These are phyloP conservation scores for Bufo bufo DNA, from an alignment of 2,113 vertebrate species.

Conservation along the genomic window DNA sequence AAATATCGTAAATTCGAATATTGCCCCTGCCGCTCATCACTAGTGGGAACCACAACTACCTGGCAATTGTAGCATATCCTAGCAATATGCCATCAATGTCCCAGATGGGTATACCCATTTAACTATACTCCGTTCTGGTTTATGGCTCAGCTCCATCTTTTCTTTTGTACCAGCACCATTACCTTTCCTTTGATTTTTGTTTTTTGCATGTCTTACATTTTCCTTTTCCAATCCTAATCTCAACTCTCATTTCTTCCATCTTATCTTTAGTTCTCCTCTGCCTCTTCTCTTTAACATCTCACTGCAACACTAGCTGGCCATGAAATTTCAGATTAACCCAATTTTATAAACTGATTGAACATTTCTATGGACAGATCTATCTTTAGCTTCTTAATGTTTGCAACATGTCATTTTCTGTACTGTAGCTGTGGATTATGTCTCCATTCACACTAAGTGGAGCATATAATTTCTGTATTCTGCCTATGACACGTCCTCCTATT, in stretches of 20 bases:
- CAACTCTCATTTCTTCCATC: background rate
- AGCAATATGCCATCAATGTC: too few species aligned
- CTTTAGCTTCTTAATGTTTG: conserved; percentile 22
- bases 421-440: background rate
- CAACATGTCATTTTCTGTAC: conserved; percentile 44
- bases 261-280: background rate
- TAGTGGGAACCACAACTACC: too few species aligned
- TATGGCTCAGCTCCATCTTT: too few species aligned
- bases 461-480: conserved; percentile 17
- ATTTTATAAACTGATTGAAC: conserved; percentile 31
- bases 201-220: background rate
- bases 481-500: conserved; percentile 16
- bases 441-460: conserved; percentile 46
- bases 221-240: background rate
- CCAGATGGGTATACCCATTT: too few species aligned
- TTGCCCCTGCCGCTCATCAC: too few species aligned
- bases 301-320: background rate
- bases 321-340: conserved; percentile 35
- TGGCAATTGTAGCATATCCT: too few species aligned
- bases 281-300: background rate
- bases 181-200: background rate
- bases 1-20: too few species aligned
- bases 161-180: too few species aligned
- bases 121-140: too few species aligned
- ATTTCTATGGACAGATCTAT: conserved; percentile 25